Evolutionary conservation across 2,113 vertebrate species (phyloP).

Genomic region (Proterorhinus semilunaris): DNA sequence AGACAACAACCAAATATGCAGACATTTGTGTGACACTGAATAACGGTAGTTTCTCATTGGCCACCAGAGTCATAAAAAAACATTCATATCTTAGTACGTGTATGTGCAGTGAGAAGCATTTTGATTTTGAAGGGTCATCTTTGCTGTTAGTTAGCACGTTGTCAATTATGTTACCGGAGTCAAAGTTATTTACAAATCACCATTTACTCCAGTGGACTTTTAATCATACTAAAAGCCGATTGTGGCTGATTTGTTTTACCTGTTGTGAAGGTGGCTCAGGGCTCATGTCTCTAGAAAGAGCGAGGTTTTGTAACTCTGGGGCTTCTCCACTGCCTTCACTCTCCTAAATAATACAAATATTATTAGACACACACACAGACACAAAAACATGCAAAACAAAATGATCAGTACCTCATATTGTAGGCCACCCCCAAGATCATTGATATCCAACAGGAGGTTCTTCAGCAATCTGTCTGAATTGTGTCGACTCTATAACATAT

Average conservation of each 20-base stretch:
- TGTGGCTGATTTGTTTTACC: constrained; percentile 46
- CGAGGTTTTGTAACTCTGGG: constrained; percentile 63
- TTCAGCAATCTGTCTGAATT: constrained; percentile 71
- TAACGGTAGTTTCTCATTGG: neutral
- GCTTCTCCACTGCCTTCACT: constrained; percentile 64
- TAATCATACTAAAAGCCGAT: neutral
- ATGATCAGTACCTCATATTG: constrained; percentile 80
- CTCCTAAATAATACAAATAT: constrained; percentile 55
- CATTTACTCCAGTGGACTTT: neutral
- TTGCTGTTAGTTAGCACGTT: no score
- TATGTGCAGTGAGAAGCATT: no score
- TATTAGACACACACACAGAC: neutral
- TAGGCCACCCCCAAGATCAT: constrained; percentile 76
- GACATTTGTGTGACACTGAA: neutral
- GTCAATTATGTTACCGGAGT: no score
- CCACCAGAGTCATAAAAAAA: no score
- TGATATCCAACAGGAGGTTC: constrained; percentile 83
- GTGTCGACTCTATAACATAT: constrained; percentile 53
- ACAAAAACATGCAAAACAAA: neutral
- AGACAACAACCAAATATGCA: constrained; percentile 20
- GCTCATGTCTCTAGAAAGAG: constrained; percentile 70
- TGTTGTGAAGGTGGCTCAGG: constrained; percentile 69
- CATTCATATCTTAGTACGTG: no score
- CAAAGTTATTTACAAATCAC: neutral
- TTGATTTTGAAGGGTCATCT: no score